Evolutionary conservation across 2,797 vertebrate species (phyloP).

Genomic region (Diplodus puntazzo): DNA sequence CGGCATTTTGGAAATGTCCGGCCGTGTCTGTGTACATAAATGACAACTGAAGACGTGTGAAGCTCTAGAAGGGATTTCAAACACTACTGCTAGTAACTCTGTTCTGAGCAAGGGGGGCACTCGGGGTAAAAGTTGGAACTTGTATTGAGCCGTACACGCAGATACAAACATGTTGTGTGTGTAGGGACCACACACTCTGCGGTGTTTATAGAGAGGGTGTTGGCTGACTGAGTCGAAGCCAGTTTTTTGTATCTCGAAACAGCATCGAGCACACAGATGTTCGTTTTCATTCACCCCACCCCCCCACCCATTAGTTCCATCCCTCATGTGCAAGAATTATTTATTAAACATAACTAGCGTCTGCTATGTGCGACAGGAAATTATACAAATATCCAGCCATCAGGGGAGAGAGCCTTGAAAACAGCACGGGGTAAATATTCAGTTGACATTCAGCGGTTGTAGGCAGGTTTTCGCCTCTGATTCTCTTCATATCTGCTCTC

Average conservation of each 20-base stretch:
- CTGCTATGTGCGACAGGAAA: constrained; percentile 26
- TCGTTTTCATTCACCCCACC: constrained; percentile 32
- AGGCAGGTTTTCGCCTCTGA: constrained; percentile 44
- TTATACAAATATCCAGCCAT: constrained; percentile 44
- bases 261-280: constrained; percentile 56
- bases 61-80: no score
- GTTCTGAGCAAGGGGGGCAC: no score
- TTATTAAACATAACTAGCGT: constrained; percentile 59
- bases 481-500: constrained; percentile 55
- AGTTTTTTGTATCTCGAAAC: constrained; percentile 21
- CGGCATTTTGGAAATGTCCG: no score
- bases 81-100: no score
- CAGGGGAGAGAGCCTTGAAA: constrained; percentile 15
- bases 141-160: background rate
- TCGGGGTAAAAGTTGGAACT: no score
- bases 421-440: constrained; percentile 48
- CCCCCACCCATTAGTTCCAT: constrained; percentile 27
- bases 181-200: background rate
- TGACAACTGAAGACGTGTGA: no score
- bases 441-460: constrained; percentile 45
- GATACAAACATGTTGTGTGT: constrained; percentile 6
- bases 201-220: constrained; percentile 23
- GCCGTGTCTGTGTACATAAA: no score
- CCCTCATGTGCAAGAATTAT: constrained; percentile 46
- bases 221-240: constrained; percentile 35